Evolutionary conservation across 1,140 invertebrate species (phyloP), one percentile per base, ranked within the genome.

Genomic region (Metopolophium dirhodum): DNA sequence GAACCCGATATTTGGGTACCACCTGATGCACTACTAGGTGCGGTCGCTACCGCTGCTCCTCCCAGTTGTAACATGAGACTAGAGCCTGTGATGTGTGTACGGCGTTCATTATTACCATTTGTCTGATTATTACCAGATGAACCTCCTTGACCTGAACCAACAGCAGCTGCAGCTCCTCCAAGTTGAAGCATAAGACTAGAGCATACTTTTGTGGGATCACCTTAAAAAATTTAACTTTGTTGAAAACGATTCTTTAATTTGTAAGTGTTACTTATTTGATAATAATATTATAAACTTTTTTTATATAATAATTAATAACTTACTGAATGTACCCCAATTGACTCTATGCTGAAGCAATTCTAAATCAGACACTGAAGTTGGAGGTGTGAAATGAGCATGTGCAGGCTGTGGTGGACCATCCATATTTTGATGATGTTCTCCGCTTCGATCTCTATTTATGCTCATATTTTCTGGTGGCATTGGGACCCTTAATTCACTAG

Each of bases 41-140:
- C 91, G 11, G 91, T 93, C 6, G 91, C 91, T 85, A 93, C 91
- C 20, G 91, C 91, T 18, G 91, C 91, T 86, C 91, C 91, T 86
- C 91, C 91, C 49, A 93, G 45, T 93, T 93, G 91, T 51, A 93
- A 30, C 91, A 93, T 93, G 23, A 93, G 82, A 37, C 91, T 93
- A 45, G 93, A 94, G 90, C 91, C 93, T 35, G 93, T 94, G 90
- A 94, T 94, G 93, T 94, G 90, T 51, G 93, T 94, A 88, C 93
- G 93, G 9, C 93, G 90, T 89, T 94, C 93, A 91, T 91, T 91
- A 35, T 93, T 93, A 85, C 91, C 91, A 93, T 93, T 93, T 11
- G 77, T 93, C 49, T 93, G 91, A 86, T 93, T 93, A 86, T 93
- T 93, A 85, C 91, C 82, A 93, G 91, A 93, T 30, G 91, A 93